A percentile compares a stretch with the other conserved stretches of the same genome.
phyloP scores from a whole-genome alignment of 1,140 invertebrate species.

The Triops longicaudatus region DNA sequence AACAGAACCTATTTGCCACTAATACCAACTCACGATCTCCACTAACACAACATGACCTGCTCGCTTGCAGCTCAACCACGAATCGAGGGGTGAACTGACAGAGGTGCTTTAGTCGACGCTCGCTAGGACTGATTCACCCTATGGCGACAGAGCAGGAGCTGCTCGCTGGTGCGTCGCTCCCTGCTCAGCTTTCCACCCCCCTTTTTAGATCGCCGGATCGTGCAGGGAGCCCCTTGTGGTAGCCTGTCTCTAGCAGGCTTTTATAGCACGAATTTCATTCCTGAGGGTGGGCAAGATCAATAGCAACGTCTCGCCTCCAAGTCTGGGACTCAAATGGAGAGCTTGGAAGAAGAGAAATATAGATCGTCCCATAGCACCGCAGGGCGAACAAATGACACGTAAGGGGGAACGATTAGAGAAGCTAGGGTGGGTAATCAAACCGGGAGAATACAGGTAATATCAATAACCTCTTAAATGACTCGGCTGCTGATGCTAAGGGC shows the following conservation, averaged over 20 bases:
- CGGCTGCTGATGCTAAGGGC: background rate
- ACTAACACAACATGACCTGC: constrained; percentile 11
- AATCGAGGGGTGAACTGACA: constrained; percentile 10
- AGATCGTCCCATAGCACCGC: background rate
- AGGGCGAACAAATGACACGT: background rate
- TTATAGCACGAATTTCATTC: constrained; percentile 15
- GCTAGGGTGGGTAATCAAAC: background rate
- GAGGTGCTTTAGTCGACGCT: background rate
- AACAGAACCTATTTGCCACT: constrained; percentile 15
- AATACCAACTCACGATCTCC: constrained; percentile 6
- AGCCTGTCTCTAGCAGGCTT: constrained; percentile 4
- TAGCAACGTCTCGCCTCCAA: constrained; percentile 14
- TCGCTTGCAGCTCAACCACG: background rate
- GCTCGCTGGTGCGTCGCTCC: background rate
- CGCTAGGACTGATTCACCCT: constrained; percentile 10
- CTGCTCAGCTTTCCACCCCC: background rate
- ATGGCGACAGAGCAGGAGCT: constrained; percentile 13
- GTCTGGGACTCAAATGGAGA: constrained; percentile 14
- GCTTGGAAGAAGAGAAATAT: constrained; percentile 7
- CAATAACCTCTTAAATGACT: background rate
- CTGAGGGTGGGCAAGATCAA: constrained; percentile 14
- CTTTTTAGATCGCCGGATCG: background rate
- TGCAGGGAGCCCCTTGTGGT: constrained; percentile 7
- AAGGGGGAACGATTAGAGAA: background rate
- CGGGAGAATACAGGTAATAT: background rate